Conservation (phyloP, 2,888 invertebrate genomes). For the Melieria picta region DNA sequence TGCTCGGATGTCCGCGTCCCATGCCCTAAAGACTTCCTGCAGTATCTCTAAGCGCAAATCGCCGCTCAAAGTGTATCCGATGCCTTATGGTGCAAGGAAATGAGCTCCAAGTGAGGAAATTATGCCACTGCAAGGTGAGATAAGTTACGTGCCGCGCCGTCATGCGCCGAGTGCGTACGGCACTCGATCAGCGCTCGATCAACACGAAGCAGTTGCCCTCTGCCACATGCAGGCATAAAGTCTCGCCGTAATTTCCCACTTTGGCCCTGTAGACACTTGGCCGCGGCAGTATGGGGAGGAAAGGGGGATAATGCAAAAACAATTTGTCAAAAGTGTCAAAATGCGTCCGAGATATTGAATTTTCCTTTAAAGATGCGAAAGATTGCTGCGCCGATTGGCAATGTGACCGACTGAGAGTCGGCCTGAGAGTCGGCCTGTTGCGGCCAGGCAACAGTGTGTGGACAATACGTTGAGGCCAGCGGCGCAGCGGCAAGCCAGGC, state of each 20-base stretch:
- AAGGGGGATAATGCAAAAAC: constrained; percentile 47
- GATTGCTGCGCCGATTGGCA: constrained; percentile 11
- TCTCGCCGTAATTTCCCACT: not conserved
- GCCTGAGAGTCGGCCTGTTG: not conserved
- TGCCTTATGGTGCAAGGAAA: constrained; percentile 35
- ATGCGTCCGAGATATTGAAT: constrained; percentile 52
- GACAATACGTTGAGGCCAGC: not conserved
- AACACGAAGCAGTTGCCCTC: not conserved
- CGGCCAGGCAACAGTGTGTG: not conserved
- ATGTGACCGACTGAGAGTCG: constrained; percentile 10
- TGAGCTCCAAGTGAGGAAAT: constrained; percentile 36
- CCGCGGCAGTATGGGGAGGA: constrained; percentile 36
- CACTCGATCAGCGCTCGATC: not conserved
- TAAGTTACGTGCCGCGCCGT: constrained; percentile 12
- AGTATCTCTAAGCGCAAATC: constrained; percentile 35
- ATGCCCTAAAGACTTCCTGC: not conserved
- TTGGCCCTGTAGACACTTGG: not conserved
- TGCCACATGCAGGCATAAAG: not conserved
- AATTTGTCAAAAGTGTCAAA: constrained; percentile 62
- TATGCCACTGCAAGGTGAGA: constrained; percentile 37
- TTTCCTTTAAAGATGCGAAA: constrained; percentile 38
- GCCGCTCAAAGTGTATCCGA: constrained; percentile 10
- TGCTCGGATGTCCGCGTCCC: not conserved
- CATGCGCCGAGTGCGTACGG: not conserved
- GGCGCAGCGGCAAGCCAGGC: not conserved